Percentiles rank a stretch among this genome's conserved stretches.
Conservation (phyloP, 2,797 vertebrate genomes). For the Agapornis canus region DNA sequence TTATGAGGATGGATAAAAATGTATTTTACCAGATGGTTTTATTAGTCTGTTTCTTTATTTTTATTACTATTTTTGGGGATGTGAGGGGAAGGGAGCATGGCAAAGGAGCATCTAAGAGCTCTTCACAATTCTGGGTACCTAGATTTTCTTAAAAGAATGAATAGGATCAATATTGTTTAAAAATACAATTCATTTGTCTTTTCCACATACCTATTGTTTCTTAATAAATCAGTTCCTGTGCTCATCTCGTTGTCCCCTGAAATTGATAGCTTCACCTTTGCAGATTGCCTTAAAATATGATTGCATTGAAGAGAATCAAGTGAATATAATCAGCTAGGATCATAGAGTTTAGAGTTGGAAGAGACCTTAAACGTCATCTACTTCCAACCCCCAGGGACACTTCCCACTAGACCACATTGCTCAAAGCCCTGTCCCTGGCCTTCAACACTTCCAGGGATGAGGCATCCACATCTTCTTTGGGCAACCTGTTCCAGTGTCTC, state of each 20-base stretch:
- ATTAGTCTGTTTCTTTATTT: not conserved
- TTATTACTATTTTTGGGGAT: not conserved
- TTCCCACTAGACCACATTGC: not conserved
- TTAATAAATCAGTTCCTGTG: not conserved
- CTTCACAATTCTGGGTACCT: not conserved
- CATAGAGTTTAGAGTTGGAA: not conserved
- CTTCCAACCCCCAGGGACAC: not conserved
- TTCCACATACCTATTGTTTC: not conserved
- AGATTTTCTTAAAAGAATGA: not conserved
- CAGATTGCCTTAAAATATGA: not conserved
- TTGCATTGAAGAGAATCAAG: not conserved
- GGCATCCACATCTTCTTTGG: not conserved
- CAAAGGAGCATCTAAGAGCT: not conserved
- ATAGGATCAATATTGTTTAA: not conserved
- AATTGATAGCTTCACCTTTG: not conserved
- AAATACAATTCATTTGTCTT: not conserved
- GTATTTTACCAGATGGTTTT: not conserved
- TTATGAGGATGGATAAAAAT: not conserved
- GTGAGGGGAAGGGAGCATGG: rapidly evolving
- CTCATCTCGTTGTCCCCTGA: not conserved
- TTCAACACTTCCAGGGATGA: not conserved
- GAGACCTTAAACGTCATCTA: not conserved
- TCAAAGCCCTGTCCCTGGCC: not conserved
- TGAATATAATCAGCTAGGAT: not conserved
- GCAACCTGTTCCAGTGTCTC: not conserved